Evolutionary conservation across 2,888 invertebrate genomes (phyloP), one percentile per base, ranked within the genome.

Genomic region (Eristalinus sepulchralis): DNA sequence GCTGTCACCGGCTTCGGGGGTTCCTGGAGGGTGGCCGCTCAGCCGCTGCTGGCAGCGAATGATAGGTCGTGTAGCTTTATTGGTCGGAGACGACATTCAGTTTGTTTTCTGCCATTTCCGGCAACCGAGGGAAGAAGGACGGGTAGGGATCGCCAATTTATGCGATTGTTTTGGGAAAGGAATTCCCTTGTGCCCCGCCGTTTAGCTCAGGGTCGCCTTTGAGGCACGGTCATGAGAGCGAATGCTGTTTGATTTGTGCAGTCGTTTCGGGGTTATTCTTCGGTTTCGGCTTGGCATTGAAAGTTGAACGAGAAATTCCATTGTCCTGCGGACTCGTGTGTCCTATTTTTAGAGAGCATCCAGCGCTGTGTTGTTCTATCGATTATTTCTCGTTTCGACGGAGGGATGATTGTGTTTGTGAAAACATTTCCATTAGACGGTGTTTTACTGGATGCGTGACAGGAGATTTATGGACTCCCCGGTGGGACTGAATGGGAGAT

Each of bases 1-100:
- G 13, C 39, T 2, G 17, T n/a, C 47, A 17, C 6, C 47, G 47
- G 47, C 8, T 47, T n/a, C 47, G 17, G 17, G 17, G 8, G 8
- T 47, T 17, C 47, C 6, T 6, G 47, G 47, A 5, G 47, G 47
- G 3, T 47, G 47, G 17, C n/a, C n/a, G n/a, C 17, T 47, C 47
- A n/a, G 17, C 47, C 17, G 47, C 47, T 80, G 47, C 47, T 80
- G 80, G 78, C 83, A 84, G 64, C 70, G 60, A 55, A 33, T 60
- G 60, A 60, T 71, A 27, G 79, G 79, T 64, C 79, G 59, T 83
- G 75, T 84, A 63, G 81, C 68, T 72, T 85, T 39, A 77, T 81
- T 77, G 81, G 63, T 72, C 36, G 39, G 39, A 71, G 53, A 39
- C 31, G 9, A 36, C n/a, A n/a, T 60, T 73, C 67, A 59, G 39